Conservation (phyloP, 2,797 vertebrate genomes). For the Limosa lapponica region DNA sequence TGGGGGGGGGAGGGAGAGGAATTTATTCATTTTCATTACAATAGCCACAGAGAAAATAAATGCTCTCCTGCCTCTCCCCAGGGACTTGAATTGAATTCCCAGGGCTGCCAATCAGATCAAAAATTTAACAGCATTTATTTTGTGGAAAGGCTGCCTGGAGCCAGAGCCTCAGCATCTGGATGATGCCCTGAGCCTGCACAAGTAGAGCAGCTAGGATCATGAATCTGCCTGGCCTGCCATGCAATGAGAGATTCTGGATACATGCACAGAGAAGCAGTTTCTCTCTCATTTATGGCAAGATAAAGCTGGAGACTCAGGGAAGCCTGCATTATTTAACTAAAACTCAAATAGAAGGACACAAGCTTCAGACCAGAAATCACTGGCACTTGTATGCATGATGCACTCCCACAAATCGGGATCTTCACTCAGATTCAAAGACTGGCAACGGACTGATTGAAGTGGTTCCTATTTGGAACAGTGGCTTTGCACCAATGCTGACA, state of each 20-base stretch:
- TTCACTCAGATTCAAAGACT: neutral
- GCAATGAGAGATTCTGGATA: neutral
- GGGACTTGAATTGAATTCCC: constrained; percentile 67
- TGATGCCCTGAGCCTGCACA: constrained; percentile 9
- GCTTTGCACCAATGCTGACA: neutral
- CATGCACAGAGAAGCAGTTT: neutral
- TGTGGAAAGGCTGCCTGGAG: constrained; percentile 55
- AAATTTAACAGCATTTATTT: constrained; percentile 64
- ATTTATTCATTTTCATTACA: constrained; percentile 73
- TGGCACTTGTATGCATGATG: neutral
- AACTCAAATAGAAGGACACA: neutral
- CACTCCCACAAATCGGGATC: neutral
- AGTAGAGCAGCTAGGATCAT: neutral
- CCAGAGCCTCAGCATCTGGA: constrained; percentile 52
- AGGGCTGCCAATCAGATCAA: constrained; percentile 72
- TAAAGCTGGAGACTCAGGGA: neutral
- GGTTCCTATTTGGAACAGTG: neutral
- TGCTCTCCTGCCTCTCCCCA: constrained; percentile 30
- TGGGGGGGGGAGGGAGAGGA: neutral
- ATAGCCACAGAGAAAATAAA: constrained; percentile 63
- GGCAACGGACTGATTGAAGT: neutral
- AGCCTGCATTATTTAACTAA: neutral
- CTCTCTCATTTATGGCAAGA: neutral
- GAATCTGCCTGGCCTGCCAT: neutral
- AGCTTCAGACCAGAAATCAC: neutral